Evolutionary conservation across 2,888 invertebrate genomes (phyloP).

Genomic region (Hartigia nigra): DNA sequence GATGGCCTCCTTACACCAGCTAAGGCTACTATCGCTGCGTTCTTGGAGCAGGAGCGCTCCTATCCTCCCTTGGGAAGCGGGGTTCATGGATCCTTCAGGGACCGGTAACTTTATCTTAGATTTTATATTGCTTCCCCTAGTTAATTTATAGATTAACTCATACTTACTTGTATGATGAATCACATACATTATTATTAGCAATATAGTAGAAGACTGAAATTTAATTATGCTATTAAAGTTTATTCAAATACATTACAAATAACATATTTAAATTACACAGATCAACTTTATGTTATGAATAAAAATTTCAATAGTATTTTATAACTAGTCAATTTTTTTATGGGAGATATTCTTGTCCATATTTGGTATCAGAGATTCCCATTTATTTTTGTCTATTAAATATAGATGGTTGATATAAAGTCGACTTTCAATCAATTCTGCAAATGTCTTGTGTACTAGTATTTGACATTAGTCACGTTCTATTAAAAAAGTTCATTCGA

Average conservation of each 20-base stretch:
- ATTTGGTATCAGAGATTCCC: not conserved
- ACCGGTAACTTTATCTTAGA: slow-evolving; percentile 48
- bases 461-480: not conserved
- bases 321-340: not conserved
- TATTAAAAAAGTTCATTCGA: not conserved
- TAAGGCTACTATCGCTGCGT: slow-evolving; percentile 65
- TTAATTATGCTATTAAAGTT: not conserved
- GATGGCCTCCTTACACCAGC: slow-evolving; percentile 77
- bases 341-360: not conserved
- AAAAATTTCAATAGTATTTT: not conserved
- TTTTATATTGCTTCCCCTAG: not conserved
- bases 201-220: not conserved
- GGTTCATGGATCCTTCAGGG: slow-evolving; percentile 56
- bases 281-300: not conserved
- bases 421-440: not conserved
- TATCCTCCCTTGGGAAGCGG: slow-evolving; percentile 44
- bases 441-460: not conserved
- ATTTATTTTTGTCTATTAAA: not conserved
- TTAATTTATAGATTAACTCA: not conserved
- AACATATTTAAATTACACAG: not conserved
- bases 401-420: not conserved
- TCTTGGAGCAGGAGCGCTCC: slow-evolving; percentile 55
- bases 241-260: not conserved
- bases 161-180: not conserved
- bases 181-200: not conserved